Evolutionary conservation across 2,888 invertebrate species (phyloP).

Genomic region (Tinea trinotella): DNA sequence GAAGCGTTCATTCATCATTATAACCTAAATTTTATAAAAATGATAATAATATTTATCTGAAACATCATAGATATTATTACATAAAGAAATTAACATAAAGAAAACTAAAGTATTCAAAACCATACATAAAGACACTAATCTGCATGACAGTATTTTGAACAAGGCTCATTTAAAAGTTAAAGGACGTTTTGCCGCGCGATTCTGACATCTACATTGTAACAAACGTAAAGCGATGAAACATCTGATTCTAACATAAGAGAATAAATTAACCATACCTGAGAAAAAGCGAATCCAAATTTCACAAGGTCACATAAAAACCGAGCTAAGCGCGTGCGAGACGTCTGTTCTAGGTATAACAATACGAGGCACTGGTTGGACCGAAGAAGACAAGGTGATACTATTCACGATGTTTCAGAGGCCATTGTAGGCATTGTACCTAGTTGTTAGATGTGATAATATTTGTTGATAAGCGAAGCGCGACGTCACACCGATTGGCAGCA

Average conservation of each 20-base stretch:
- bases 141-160: background rate
- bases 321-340: constrained; percentile 2
- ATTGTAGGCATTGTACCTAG: constrained; percentile 4
- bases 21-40: background rate
- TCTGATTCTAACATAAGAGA: constrained; percentile 1
- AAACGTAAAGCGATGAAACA: background rate
- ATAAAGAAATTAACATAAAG: background rate
- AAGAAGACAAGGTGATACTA: constrained; percentile 8
- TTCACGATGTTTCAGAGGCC: constrained; percentile 12
- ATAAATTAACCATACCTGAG: constrained; percentile 6
- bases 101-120: background rate
- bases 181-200: background rate
- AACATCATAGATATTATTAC: too few species aligned
- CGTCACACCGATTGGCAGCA: constrained; percentile 1
- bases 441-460: constrained; percentile 2
- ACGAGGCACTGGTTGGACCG: constrained; percentile 4
- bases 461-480: constrained; percentile 5
- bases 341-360: background rate
- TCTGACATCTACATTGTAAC: background rate
- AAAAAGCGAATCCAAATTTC: background rate
- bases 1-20: too few species aligned
- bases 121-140: background rate
- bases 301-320: background rate
- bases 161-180: background rate
- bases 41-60: background rate